Percentiles rank a stretch among this genome's conserved stretches.
Conservation (phyloP, 2,113 vertebrate species). For the Lepus americanus region DNA sequence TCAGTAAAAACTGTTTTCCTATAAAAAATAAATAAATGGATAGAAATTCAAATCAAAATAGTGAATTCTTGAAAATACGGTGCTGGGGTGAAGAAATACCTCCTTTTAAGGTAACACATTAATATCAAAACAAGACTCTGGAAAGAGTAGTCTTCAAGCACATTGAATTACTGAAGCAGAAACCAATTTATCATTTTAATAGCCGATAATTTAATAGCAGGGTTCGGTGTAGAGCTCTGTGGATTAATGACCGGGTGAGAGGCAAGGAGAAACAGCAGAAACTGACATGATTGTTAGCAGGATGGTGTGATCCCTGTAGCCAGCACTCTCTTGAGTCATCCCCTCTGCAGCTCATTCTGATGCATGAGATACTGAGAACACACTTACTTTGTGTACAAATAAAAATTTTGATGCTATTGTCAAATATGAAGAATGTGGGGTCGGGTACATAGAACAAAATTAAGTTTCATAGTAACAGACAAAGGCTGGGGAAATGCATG, state of each 20-base stretch:
- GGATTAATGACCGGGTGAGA: conserved; percentile 42
- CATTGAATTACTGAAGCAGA: conserved; percentile 66
- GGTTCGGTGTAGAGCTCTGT: conserved; percentile 10
- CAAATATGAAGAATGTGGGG: background rate
- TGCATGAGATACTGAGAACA: background rate
- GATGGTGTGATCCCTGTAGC: accelerated
- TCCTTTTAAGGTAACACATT: conserved; percentile 6
- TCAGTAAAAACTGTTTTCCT: no score
- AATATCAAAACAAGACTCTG: conserved; percentile 39
- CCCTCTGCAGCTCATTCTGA: background rate
- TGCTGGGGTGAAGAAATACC: conserved; percentile 11
- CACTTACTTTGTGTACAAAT: background rate
- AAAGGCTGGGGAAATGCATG: background rate
- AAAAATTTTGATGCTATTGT: background rate
- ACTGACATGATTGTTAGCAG: background rate
- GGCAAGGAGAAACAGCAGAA: background rate
- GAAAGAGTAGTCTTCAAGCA: conserved; percentile 52
- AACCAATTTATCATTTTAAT: conserved; percentile 77
- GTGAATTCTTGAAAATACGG: conserved; percentile 15
- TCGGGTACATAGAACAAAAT: background rate
- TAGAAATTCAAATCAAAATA: background rate
- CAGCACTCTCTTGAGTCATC: background rate
- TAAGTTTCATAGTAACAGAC: background rate
- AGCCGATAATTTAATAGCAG: conserved; percentile 72
- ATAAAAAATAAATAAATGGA: background rate